Conservation (phyloP, 1,140 invertebrate genomes). For the Anadara kagoshimensis region DNA sequence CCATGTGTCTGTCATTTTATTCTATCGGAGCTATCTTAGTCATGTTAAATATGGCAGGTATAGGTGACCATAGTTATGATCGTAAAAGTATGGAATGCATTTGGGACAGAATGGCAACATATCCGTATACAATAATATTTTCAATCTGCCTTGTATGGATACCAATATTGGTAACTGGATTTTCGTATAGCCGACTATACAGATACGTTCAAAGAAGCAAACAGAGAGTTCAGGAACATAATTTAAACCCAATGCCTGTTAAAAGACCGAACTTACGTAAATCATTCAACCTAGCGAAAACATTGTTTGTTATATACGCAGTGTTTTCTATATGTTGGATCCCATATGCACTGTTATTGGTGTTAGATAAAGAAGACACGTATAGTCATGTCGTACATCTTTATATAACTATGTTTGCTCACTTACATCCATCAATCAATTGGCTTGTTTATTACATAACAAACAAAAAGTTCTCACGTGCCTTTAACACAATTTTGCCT, state of each 20-base stretch:
- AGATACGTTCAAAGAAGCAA: slow-evolving; percentile 33
- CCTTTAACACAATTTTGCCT: slow-evolving; percentile 28
- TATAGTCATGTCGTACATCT: slow-evolving; percentile 39
- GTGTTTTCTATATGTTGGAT: slow-evolving; percentile 54
- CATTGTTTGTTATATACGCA: slow-evolving; percentile 52
- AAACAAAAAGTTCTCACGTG: slow-evolving; percentile 45
- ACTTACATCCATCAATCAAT: slow-evolving; percentile 52
- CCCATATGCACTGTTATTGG: slow-evolving; percentile 48
- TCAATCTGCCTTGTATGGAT: slow-evolving; percentile 52
- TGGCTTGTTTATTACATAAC: slow-evolving; percentile 51
- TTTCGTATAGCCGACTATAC: slow-evolving; percentile 58
- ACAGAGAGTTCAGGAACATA: neutral
- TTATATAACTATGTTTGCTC: slow-evolving; percentile 48
- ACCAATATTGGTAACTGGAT: slow-evolving; percentile 48
- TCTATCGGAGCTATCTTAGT: slow-evolving; percentile 42
- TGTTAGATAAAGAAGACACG: slow-evolving; percentile 38
- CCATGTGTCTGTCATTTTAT: slow-evolving; percentile 46
- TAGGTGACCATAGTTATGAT: slow-evolving; percentile 59
- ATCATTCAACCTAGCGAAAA: slow-evolving; percentile 33
- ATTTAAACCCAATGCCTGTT: neutral
- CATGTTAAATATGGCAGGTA: slow-evolving; percentile 42
- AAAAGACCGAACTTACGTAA: neutral
- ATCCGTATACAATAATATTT: slow-evolving; percentile 60
- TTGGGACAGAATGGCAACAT: slow-evolving; percentile 62
- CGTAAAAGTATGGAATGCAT: slow-evolving; percentile 59